These are phyloP conservation scores for Crenuchus spilurus DNA, from an alignment of 2,797 vertebrate species.

Conservation along the genomic window DNA sequence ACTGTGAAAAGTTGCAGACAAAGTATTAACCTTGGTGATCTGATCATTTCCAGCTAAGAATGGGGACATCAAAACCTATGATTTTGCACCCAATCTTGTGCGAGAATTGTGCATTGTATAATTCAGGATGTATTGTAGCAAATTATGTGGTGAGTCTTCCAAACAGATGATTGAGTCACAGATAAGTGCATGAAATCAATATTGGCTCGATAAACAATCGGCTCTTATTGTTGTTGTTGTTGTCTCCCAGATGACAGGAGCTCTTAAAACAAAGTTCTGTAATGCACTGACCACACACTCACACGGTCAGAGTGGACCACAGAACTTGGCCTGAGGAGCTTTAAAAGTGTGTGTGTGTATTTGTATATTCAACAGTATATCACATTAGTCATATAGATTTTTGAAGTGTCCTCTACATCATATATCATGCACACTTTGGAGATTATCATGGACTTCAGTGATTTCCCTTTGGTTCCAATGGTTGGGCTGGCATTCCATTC, in stretches of 20 bases:
- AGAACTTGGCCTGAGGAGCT: constrained; percentile 58
- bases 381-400: background rate
- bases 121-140: background rate
- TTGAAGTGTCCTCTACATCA: background rate
- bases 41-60: background rate
- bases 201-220: background rate
- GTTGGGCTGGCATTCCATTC: background rate
- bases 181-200: background rate
- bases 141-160: background rate
- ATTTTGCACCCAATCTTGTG: background rate
- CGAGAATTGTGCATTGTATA: background rate
- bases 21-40: background rate
- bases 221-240: constrained; percentile 7
- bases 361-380: background rate
- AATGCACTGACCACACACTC: constrained; percentile 68
- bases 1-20: background rate
- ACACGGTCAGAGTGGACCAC: constrained; percentile 60
- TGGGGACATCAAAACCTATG: too few relatives aligned
- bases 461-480: constrained; percentile 1
- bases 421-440: background rate
- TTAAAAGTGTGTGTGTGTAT: background rate
- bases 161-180: background rate
- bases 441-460: background rate
- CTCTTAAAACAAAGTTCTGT: constrained; percentile 69
- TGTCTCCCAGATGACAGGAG: constrained; percentile 15